Evolutionary conservation across 2,888 invertebrate species (phyloP), one percentile per base, ranked within the genome.

Genomic region (Eupeodes latifasciatus): DNA sequence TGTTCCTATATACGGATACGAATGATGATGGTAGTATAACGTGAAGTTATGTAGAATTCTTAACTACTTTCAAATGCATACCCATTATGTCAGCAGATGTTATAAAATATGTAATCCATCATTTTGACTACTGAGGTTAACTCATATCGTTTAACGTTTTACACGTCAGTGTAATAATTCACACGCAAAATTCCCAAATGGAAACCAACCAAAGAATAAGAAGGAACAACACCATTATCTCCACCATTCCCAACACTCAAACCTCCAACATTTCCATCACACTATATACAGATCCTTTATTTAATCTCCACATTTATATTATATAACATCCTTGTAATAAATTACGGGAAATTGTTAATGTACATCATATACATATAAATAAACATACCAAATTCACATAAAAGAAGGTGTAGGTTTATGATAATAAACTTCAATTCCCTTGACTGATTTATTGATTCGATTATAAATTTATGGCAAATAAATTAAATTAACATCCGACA

Each of bases 401-500:
- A 19, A 71, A 64, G 62, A 49, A 66, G 66, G 66, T 66, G 66
- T 66, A 27, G 19, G 14, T 27, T 66, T 55, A 49, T 19, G 61
- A 59, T 11, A 49, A 64, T 47, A 61, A 55, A 49, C 59, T 27
- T 34, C 36, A 34, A 67, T 61, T 76, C 79, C 64, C 53, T 76
- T 59, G 76, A 80, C 79, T 87, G 86, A 87, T 87, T 87, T 87
- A 87, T 87, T 61, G 86, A 80, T 87, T 87, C 72, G 79, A 80
- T 79, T 87, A 83, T 72, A 72, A 87, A 83, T 87, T 83, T 83
- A 87, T 87, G 53, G 83, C 75, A 83, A 83, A 87, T 87, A 87
- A 87, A 87, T 87, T 87, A 87, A 87, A 83, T 87, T 76, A 87
- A 80, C 83, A 79, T 87, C 79, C 83, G 75, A 36, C 36, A 11